Percentiles rank a stretch among this genome's conserved stretches.
Evolutionary conservation across 2,797 vertebrate genomes (phyloP).

Genomic region (Sebastes vulpes): DNA sequence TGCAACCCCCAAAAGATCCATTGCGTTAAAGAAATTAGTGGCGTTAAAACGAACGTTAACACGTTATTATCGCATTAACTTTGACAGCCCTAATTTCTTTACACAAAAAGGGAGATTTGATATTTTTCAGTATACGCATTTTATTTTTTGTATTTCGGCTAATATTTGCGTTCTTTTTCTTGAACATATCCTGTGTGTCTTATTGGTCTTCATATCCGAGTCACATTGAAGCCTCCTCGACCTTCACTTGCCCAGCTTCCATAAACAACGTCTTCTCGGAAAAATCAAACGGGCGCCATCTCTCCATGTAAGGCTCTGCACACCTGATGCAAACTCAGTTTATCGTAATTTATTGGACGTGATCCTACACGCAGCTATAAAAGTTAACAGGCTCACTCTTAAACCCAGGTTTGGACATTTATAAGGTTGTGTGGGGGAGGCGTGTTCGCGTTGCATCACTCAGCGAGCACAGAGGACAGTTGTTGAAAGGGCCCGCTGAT

Average conservation of each 20-base stretch:
- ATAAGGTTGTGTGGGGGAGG: conserved; percentile 56
- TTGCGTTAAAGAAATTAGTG: no score
- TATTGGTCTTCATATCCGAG: background rate
- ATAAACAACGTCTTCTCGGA: conserved; percentile 42
- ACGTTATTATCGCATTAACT: no score
- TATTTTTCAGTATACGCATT: background rate
- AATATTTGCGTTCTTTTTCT: background rate
- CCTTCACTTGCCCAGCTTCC: conserved; percentile 35
- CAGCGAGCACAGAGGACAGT: conserved; percentile 24
- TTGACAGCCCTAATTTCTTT: no score
- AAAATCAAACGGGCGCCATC: conserved; percentile 20
- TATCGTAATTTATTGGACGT: conserved; percentile 64
- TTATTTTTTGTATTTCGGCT: background rate
- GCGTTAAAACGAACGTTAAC: no score
- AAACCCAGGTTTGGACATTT: conserved; percentile 69
- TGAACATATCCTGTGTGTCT: background rate
- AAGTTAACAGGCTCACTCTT: conserved; percentile 71
- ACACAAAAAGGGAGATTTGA: background rate
- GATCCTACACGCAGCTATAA: conserved; percentile 68
- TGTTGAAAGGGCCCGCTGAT: conserved; percentile 57
- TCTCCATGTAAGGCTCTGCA: conserved; percentile 40
- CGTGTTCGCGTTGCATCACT: conserved; percentile 2
- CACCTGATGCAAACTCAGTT: conserved; percentile 44
- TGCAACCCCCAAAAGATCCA: no score
- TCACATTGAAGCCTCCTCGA: conserved; percentile 3